Percentiles rank a stretch among this genome's conserved stretches.
Evolutionary conservation across 2,113 vertebrate genomes (phyloP).

Genomic region (Python bivittatus): DNA sequence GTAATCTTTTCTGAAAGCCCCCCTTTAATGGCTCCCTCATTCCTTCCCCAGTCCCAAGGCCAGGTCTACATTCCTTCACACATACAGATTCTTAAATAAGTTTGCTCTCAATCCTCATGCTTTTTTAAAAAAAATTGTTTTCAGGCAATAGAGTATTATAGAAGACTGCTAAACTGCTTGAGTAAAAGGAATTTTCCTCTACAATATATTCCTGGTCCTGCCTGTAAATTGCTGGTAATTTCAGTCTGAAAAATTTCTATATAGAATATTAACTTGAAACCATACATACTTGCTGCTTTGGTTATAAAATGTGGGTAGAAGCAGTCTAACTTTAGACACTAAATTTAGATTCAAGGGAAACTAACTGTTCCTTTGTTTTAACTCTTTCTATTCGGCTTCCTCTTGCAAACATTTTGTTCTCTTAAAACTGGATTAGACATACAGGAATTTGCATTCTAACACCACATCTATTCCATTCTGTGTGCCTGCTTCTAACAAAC

Average conservation of each 20-base stretch:
- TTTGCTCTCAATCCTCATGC: background rate
- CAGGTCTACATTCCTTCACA: background rate
- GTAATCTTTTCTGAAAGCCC: background rate
- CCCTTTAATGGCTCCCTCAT: background rate
- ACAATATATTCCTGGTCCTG: background rate
- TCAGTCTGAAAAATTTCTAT: background rate
- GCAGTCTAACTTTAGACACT: background rate
- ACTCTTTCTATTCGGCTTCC: background rate
- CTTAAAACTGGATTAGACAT: background rate
- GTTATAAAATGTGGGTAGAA: background rate
- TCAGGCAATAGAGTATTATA: slow-evolving; percentile 26
- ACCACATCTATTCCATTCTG: background rate
- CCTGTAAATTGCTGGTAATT: slow-evolving; percentile 18
- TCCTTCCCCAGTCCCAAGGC: background rate
- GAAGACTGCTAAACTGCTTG: background rate
- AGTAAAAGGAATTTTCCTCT: background rate
- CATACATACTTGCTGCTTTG: background rate
- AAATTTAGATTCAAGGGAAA: background rate
- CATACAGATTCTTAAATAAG: background rate
- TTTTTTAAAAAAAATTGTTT: background rate
- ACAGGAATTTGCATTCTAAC: background rate
- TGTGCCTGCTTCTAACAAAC: background rate
- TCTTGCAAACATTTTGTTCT: background rate
- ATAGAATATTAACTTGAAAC: background rate
- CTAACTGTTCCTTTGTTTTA: background rate